A percentile compares a stretch with the other conserved stretches of the same genome.
Conservation (phyloP, 2,888 invertebrate species). For the Apantesis nais region DNA sequence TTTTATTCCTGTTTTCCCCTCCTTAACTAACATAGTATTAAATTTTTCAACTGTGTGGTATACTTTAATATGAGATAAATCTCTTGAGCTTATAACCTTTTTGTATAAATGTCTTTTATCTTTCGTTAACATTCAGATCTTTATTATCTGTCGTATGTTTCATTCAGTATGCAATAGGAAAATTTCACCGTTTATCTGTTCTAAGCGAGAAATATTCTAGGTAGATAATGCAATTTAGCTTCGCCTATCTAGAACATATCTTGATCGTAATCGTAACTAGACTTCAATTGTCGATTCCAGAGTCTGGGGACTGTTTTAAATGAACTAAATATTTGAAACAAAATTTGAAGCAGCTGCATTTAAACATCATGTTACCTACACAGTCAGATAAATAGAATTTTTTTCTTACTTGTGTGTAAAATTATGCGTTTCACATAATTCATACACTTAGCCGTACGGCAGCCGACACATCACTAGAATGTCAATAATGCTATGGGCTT, state of each 20-base stretch:
- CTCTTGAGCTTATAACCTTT: too few species aligned
- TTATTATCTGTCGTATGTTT: neutral
- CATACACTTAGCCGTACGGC: slow-evolving; percentile 25
- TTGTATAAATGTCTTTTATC: neutral
- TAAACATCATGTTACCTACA: slow-evolving; percentile 5
- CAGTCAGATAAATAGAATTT: slow-evolving; percentile 7
- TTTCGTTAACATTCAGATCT: neutral
- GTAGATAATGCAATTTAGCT: neutral
- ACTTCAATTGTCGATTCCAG: neutral
- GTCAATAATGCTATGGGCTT: slow-evolving; percentile 69
- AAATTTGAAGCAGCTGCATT: neutral
- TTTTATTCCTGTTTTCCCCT: neutral
- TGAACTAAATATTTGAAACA: too few species aligned
- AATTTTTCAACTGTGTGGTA: neutral
- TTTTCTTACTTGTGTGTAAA: slow-evolving; percentile 29
- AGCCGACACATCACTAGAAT: slow-evolving; percentile 62
- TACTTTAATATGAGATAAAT: neutral
- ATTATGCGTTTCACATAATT: slow-evolving; percentile 34
- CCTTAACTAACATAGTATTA: neutral
- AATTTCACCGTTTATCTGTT: neutral
- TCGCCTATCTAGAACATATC: too few species aligned
- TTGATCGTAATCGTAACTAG: neutral
- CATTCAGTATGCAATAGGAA: too few species aligned
- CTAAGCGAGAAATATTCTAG: neutral
- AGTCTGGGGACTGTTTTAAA: neutral